Evolutionary conservation across 2,113 vertebrate genomes (phyloP), one percentile per base, ranked within the genome.

Genomic region (Centrocercus urophasianus): DNA sequence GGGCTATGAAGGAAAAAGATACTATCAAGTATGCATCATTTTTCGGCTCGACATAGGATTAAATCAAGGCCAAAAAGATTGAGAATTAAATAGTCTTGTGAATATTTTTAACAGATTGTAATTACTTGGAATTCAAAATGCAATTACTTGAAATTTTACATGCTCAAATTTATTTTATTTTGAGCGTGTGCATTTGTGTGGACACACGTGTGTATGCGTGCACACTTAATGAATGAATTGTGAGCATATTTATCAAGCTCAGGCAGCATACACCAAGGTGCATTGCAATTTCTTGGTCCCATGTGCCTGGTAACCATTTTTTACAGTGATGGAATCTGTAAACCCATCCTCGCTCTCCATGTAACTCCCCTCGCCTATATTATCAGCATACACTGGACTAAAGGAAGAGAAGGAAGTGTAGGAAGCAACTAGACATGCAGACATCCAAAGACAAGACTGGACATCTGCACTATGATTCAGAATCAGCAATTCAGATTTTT

Each of bases 51-150:
- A 73, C 63, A 45, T 0, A 79, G 59, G 40, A 85, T 73, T 91
- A 84, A 84, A 72, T 64, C 83, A 73, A 10, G 42, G 36, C 60
- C 88, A 48, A 91, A 89, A 80, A 30, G 13, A 15, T 38, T 66
- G 18, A 73, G 30, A 89, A 93, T 63, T 79, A 75, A 89, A 91
- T 3, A 83, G 30, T 24, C 48, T 65, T 47, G 32, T 32, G n/a
- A 24, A 22, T 45, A 32, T 47, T 67, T 92, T 92, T 18, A 61
- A 64, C 10, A 50, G 19, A 69, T 11, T 83, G 7, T 52, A 87
- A 87, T 64, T 48, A 89, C 63, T 87, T 88, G n/a, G 70, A 92
- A 90, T 63, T 92, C 77, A 81, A 19, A 73, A n/a, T 7, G 57
- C 15, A 87, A n/a, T 75, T 79, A 73, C 2, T 4, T 24, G 61